Evolutionary conservation across 2,797 vertebrate species (phyloP).

Genomic region (Trichosurus vulpecula): DNA sequence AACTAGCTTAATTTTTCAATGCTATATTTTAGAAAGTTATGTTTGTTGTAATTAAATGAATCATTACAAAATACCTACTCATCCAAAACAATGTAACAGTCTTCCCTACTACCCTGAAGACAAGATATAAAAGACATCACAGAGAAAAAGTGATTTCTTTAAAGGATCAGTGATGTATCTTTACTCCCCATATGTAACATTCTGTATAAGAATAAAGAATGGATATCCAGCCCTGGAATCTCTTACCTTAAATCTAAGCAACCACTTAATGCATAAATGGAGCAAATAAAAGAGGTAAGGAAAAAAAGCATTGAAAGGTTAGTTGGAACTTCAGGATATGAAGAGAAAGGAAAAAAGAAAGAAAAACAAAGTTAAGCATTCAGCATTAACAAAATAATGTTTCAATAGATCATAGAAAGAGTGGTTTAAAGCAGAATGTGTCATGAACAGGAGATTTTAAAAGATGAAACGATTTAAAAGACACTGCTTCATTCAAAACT

Average conservation of each 20-base stretch:
- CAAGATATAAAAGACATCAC: slow-evolving; percentile 34
- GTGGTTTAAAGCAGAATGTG: slow-evolving; percentile 88
- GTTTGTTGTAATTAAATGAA: slow-evolving; percentile 54
- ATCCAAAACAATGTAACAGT: slow-evolving; percentile 28
- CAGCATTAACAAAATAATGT: slow-evolving; percentile 88
- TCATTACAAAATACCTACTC: slow-evolving; percentile 45
- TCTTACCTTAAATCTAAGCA: slow-evolving; percentile 99
- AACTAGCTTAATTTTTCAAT: slow-evolving; percentile 59
- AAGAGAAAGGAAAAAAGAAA: slow-evolving; percentile 87
- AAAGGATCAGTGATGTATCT: slow-evolving; percentile 67
- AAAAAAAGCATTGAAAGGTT: slow-evolving; percentile 91
- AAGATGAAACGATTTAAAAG: slow-evolving; percentile 80
- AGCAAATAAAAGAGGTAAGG: slow-evolving; percentile 92
- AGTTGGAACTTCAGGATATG: slow-evolving; percentile 89
- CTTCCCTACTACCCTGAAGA: neutral
- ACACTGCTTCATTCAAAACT: slow-evolving; percentile 61
- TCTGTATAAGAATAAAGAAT: slow-evolving; percentile 84
- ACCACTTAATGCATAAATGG: slow-evolving; percentile 97
- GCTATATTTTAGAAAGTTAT: slow-evolving; percentile 64
- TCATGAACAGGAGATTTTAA: slow-evolving; percentile 83
- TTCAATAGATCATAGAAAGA: slow-evolving; percentile 86
- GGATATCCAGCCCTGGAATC: slow-evolving; percentile 86
- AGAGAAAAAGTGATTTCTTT: slow-evolving; percentile 62
- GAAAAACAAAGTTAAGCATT: slow-evolving; percentile 89
- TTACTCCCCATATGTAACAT: slow-evolving; percentile 87